Base-by-base conservation (phyloP, 2,888 invertebrate genomes). In the Harpalus rubripes region DNA sequence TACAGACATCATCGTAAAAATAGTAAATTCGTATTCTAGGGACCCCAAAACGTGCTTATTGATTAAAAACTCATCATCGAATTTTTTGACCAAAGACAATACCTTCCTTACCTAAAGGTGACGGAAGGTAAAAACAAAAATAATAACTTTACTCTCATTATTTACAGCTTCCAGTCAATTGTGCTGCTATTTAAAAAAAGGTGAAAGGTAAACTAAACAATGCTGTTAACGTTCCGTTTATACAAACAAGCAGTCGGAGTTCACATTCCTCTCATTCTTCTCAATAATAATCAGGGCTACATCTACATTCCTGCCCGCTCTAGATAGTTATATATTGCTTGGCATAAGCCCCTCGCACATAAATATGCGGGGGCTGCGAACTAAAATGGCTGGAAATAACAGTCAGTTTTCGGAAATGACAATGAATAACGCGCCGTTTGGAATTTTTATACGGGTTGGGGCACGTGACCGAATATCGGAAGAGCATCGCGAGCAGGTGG, bases 401-500 rank as follows among this genome's bases (percentile, higher is more conserved):
- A 81, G 81, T 81, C 81, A 81, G 81, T 81, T 81, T 80, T 81
- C 65, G 44, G 72, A 61, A 81, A 81, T 81, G 81, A 81, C 81
- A 81, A 81, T 81, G 61, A 81, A 81, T 81, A 81, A 81, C 81
- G 52, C 44, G 63, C 39, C 81, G 81, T 41, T 52, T 44, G 65
- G 65, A 81, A 81, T 81, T 81, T 81, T 81, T 81, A 81, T 63
- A n/a, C 18, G 15, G 7, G 61, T 16, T 39, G 39, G 52, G 32
- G 65, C 65, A 81, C 65, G 81, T 81, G 81, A 61, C 63, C 52
- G 44, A 63, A 63, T 81, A 81, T 81, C 65, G 63, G 61, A 63
- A 81, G 41, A 52, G 61, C 39, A 59, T 61, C 16, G 15, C 15
- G 32, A 78, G 59, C 78, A 79, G 79, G 79, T 79, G 79, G 58